Evolutionary conservation across 2,113 vertebrate genomes (phyloP).

Genomic region (Bujurquina vittata): DNA sequence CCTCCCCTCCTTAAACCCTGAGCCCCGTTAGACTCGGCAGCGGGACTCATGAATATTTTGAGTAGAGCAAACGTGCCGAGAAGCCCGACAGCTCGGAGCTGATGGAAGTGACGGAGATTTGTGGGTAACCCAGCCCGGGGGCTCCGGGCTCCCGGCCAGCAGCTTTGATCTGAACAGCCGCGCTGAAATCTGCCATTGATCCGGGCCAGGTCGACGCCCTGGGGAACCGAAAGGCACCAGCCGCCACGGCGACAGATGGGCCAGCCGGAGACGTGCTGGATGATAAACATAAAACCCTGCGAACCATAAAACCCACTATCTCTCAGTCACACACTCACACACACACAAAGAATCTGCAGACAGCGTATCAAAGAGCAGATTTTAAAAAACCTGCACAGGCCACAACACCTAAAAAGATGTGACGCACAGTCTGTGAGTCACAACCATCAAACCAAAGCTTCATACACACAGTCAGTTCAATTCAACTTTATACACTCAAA

Average conservation of each 20-base stretch:
- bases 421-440: neutral
- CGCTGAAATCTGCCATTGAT: neutral
- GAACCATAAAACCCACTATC: neutral
- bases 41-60: conserved; percentile 11
- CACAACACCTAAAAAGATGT: neutral
- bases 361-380: neutral
- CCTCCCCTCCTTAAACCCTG: neutral
- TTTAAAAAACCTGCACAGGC: neutral
- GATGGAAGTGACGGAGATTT: neutral
- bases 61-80: neutral
- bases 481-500: too few species aligned
- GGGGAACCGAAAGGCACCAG: neutral
- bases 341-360: neutral
- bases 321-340: neutral
- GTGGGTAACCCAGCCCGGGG: neutral
- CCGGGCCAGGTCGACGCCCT: neutral
- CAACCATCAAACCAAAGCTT: neutral
- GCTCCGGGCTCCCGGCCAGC: neutral
- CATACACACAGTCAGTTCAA: too few species aligned
- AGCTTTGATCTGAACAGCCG: conserved; percentile 24
- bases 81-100: neutral
- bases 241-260: neutral
- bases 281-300: conserved; percentile 2
- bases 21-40: neutral
- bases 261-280: neutral